phyloP scores from a whole-genome alignment of 2,113 vertebrate species.

The Chunga burmeisteri region DNA sequence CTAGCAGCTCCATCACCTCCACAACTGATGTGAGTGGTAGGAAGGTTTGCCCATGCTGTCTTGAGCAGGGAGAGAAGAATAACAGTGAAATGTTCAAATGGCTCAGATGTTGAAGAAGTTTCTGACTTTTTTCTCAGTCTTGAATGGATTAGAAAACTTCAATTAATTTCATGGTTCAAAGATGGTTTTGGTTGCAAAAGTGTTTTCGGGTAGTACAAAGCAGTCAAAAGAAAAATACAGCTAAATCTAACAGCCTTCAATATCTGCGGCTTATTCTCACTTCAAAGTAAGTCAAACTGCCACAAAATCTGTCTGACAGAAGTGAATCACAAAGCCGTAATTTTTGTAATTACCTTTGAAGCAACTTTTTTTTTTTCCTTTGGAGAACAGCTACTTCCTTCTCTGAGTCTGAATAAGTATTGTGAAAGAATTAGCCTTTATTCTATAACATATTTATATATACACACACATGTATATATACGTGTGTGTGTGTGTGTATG shows the following conservation, averaged over 20 bases:
- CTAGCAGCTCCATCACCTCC: background rate
- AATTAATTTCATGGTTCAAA: background rate
- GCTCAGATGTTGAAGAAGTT: background rate
- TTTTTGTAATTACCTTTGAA: background rate
- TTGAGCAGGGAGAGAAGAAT: background rate
- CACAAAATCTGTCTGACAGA: background rate
- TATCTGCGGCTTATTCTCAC: background rate
- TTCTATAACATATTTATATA: background rate
- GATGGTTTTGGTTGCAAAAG: background rate
- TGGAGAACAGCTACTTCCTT: background rate
- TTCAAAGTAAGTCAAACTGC: background rate
- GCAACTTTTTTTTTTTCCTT: background rate
- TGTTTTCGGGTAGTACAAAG: background rate
- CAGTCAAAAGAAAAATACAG: background rate
- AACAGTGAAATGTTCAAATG: background rate
- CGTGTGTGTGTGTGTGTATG: rapidly evolving
- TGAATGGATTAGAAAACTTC: background rate
- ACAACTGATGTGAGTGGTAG: background rate
- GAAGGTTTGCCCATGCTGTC: background rate
- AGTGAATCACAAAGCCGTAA: background rate
- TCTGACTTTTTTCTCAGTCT: background rate
- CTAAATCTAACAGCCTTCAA: background rate
- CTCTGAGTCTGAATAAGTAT: background rate
- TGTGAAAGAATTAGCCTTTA: background rate
- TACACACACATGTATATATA: rapidly evolving